phyloP scores from a whole-genome alignment of 2,888 invertebrate genomes.

The Unio pictorum region DNA sequence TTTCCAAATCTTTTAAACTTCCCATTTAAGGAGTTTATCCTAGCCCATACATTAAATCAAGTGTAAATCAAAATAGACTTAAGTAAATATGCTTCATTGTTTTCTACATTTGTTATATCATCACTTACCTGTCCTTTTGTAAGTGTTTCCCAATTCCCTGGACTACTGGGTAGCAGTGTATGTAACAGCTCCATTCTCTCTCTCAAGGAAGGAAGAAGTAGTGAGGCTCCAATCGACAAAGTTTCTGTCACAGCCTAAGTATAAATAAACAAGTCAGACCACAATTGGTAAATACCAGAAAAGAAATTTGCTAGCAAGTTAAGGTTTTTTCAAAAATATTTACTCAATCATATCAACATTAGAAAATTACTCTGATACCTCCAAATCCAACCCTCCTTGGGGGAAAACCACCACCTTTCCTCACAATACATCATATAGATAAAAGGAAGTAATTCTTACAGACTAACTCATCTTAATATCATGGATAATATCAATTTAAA shows the following conservation, averaged over 20 bases:
- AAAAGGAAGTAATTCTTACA: no score
- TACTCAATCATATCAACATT: no score
- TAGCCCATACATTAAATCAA: background rate
- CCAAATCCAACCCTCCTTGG: no score
- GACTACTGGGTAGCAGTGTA: conserved; percentile 75
- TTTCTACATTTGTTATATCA: background rate
- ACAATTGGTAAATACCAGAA: background rate
- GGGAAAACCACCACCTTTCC: no score
- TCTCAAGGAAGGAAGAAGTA: conserved; percentile 76
- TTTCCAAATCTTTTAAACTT: no score
- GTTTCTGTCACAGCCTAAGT: conserved; percentile 75
- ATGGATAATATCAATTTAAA: no score
- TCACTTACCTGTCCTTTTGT: conserved; percentile 75
- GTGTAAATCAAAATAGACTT: background rate
- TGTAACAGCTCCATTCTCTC: conserved; percentile 77
- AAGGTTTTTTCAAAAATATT: no score
- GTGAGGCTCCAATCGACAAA: conserved; percentile 76
- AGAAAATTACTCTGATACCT: no score
- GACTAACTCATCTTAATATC: no score
- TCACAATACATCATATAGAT: no score
- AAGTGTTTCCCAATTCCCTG: conserved; percentile 72
- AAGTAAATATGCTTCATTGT: background rate
- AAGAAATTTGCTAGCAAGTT: background rate
- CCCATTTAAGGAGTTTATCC: no score
- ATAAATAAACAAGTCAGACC: background rate